phyloP scores from a whole-genome alignment of 1,140 invertebrate species.

The Calephelis nemesis region DNA sequence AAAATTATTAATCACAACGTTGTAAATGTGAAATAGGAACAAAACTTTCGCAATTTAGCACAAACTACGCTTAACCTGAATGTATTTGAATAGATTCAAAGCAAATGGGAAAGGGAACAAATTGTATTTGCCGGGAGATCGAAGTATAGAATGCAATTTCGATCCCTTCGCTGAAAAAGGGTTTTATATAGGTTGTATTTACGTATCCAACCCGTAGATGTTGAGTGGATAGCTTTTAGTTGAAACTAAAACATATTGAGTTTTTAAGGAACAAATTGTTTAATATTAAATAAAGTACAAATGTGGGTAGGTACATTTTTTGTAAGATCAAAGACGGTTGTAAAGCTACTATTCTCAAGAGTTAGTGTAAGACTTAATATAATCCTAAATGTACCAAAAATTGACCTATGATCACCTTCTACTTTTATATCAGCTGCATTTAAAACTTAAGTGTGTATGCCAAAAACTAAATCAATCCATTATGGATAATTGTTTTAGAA shows the following conservation, averaged over 20 bases:
- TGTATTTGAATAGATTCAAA: conserved; percentile 9
- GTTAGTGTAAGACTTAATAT: too few relatives aligned
- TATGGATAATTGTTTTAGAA: too few relatives aligned
- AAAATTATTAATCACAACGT: too few relatives aligned
- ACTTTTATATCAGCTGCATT: too few relatives aligned
- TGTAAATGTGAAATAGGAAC: background rate
- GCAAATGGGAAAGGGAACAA: conserved; percentile 7
- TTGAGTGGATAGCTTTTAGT: conserved; percentile 8
- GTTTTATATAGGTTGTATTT: conserved; percentile 15
- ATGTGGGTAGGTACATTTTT: too few relatives aligned
- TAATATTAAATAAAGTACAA: too few relatives aligned
- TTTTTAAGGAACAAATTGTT: background rate
- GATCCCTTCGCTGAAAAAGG: conserved; percentile 5
- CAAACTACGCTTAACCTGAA: conserved; percentile 5
- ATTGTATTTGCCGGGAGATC: conserved; percentile 11
- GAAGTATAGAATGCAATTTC: conserved; percentile 7
- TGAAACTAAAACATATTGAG: conserved; percentile 1
- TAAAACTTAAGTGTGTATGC: too few relatives aligned
- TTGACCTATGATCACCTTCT: too few relatives aligned
- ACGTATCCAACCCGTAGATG: background rate
- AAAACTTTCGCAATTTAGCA: background rate
- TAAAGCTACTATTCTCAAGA: too few relatives aligned
- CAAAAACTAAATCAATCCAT: too few relatives aligned
- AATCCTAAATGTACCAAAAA: too few relatives aligned
- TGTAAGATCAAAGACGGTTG: too few relatives aligned